Evolutionary conservation across 2,797 vertebrate genomes (phyloP).

Genomic region (Heterohyrax brucei): DNA sequence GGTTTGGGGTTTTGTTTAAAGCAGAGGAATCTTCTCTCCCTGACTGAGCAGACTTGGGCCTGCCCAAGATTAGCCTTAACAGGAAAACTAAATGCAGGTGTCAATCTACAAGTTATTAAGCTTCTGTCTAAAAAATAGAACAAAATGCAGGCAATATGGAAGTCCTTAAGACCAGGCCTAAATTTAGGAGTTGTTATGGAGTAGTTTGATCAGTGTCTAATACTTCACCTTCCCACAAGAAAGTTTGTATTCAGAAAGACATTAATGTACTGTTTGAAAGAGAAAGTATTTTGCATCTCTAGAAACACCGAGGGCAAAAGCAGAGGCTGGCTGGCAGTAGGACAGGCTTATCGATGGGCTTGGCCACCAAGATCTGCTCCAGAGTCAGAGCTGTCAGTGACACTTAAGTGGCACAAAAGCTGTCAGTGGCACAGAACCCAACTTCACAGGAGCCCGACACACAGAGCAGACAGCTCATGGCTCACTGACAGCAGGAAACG

Average conservation of each 20-base stretch:
- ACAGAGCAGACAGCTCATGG: background rate
- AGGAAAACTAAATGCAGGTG: background rate
- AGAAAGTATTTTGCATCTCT: background rate
- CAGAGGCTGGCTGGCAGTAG: background rate
- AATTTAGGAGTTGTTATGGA: background rate
- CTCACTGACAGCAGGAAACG: background rate
- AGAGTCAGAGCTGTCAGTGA: background rate
- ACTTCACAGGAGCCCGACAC: background rate
- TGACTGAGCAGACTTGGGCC: background rate
- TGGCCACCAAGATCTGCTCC: background rate
- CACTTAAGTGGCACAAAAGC: background rate
- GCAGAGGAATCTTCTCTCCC: background rate
- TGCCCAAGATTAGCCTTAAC: background rate
- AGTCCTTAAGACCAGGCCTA: background rate
- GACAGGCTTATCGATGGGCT: no score
- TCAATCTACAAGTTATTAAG: background rate
- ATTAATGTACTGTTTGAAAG: background rate
- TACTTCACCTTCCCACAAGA: background rate
- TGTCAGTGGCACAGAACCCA: background rate
- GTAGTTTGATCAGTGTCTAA: background rate
- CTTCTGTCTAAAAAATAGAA: background rate
- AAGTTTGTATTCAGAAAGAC: background rate
- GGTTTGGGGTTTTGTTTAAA: no score
- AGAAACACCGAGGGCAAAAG: background rate
- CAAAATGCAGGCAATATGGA: background rate